These are phyloP conservation scores for Pheosia gnoma DNA, from an alignment of 2,888 invertebrate genomes.

Conservation along the genomic window DNA sequence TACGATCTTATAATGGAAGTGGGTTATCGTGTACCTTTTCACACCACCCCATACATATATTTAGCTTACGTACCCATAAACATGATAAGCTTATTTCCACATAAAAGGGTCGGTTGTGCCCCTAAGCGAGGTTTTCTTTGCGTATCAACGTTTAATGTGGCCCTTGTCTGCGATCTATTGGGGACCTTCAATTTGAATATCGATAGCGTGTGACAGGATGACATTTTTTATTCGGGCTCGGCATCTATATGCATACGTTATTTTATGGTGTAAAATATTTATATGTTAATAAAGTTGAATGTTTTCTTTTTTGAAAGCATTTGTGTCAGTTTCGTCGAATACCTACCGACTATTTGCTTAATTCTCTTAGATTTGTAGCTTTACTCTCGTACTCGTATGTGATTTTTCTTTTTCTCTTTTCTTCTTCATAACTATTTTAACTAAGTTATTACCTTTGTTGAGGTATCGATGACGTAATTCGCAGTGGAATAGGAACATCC, in stretches of 20 bases:
- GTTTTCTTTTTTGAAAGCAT: not conserved
- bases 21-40: slow-evolving; percentile 67
- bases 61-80: slow-evolving; percentile 72
- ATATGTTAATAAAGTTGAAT: not conserved
- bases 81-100: slow-evolving; percentile 80
- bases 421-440: too few relatives aligned
- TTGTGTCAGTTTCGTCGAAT: not conserved
- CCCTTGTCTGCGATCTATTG: slow-evolving; percentile 73
- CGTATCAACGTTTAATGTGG: slow-evolving; percentile 76
- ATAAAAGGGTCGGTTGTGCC: slow-evolving; percentile 76
- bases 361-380: too few relatives aligned
- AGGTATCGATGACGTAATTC: too few relatives aligned
- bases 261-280: not conserved
- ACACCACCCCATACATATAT: slow-evolving; percentile 60
- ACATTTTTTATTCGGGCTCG: slow-evolving; percentile 49
- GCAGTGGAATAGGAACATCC: too few relatives aligned
- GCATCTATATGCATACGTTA: not conserved
- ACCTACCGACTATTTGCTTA: not conserved
- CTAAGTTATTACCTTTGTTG: too few relatives aligned
- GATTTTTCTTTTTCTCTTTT: too few relatives aligned
- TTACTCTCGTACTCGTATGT: too few relatives aligned
- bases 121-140: slow-evolving; percentile 78
- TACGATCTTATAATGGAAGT: slow-evolving; percentile 62
- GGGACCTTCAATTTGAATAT: slow-evolving; percentile 77
- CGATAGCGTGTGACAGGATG: slow-evolving; percentile 63